A percentile compares a stretch with the other conserved stretches of the same genome.
These are phyloP conservation scores for Podarcis siculus DNA, from an alignment of 2,797 vertebrate genomes.

Conservation along the genomic window DNA sequence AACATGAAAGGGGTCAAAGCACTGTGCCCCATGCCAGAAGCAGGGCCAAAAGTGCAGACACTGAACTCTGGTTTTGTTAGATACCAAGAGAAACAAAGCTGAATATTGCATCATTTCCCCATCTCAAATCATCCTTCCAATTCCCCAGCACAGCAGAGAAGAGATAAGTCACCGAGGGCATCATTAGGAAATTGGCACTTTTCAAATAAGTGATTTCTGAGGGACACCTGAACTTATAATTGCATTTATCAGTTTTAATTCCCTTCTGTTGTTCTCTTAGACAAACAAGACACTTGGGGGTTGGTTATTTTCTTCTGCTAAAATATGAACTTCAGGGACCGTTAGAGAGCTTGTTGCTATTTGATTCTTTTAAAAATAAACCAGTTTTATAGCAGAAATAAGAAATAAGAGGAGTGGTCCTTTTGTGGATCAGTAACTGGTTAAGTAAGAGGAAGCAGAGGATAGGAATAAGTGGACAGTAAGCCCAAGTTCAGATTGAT, in stretches of 20 bases:
- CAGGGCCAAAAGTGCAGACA: not conserved
- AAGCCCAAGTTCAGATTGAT: too few species aligned
- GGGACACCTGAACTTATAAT: not conserved
- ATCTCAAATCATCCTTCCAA: not conserved
- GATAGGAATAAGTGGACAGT: too few species aligned
- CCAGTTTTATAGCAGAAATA: not conserved
- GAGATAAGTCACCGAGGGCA: not conserved
- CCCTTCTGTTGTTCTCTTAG: not conserved
- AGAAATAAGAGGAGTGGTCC: not conserved
- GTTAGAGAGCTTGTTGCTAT: not conserved
- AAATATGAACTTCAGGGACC: not conserved
- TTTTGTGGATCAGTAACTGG: too few species aligned
- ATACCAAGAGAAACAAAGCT: not conserved
- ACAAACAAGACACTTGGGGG: not conserved
- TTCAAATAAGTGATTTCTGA: not conserved
- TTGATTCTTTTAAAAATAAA: not conserved
- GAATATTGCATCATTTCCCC: not conserved
- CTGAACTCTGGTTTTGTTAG: not conserved
- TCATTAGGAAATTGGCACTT: not conserved
- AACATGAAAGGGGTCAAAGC: not conserved
- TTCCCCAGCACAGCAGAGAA: not conserved
- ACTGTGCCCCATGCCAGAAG: not conserved
- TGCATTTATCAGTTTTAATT: not conserved
- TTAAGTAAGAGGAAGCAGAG: too few species aligned
- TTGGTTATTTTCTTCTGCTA: not conserved